These are phyloP conservation scores for Wiebesia pumilae DNA, from an alignment of 1,140 invertebrate genomes.

Conservation along the genomic window DNA sequence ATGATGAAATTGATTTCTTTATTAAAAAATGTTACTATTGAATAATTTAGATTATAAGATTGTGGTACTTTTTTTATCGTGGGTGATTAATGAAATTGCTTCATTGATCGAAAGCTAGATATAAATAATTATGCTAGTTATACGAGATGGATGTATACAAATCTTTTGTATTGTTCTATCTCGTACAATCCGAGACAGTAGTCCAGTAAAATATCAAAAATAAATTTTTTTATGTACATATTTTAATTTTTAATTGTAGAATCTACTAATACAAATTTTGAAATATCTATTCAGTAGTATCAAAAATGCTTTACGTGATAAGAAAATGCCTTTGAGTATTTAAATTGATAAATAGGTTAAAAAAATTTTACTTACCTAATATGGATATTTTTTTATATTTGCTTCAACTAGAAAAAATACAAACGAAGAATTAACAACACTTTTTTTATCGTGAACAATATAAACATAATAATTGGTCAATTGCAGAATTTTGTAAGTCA, in stretches of 20 bases:
- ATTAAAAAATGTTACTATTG: neutral
- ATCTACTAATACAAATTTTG: neutral
- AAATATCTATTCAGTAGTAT: neutral
- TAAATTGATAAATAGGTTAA: neutral
- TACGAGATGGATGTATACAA: neutral
- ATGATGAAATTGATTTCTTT: neutral
- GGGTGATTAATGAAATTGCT: slow-evolving; percentile 1
- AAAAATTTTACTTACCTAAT: neutral
- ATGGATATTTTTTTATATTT: neutral
- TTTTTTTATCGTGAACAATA: neutral
- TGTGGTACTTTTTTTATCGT: neutral
- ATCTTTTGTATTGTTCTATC: neutral
- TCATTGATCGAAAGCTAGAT: slow-evolving; percentile 4
- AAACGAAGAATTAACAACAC: neutral
- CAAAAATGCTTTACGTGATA: no score
- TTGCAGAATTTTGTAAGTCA: slow-evolving; percentile 22
- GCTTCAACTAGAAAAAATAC: neutral
- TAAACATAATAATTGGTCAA: neutral
- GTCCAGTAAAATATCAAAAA: neutral
- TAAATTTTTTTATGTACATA: neutral
- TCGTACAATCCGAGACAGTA: neutral
- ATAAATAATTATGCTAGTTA: slow-evolving; percentile 7
- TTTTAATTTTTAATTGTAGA: neutral
- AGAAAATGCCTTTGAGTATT: neutral
- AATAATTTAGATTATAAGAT: neutral